Conservation (phyloP, 2,797 vertebrate species). For the Ptychadena robeensis region DNA sequence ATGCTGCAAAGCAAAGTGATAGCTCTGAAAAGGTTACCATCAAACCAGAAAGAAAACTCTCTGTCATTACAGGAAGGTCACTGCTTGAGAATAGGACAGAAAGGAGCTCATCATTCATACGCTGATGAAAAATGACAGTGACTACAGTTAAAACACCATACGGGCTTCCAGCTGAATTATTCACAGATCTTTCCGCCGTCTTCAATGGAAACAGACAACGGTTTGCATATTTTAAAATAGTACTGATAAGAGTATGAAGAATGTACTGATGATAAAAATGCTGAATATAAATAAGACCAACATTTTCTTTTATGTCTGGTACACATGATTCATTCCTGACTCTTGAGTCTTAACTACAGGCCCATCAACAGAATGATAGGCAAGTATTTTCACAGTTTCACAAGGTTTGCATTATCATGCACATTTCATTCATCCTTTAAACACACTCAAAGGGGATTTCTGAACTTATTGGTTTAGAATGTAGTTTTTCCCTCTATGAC, state of each 20-base stretch:
- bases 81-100: constrained; percentile 43
- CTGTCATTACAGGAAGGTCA: constrained; percentile 66
- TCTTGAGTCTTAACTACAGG: neutral
- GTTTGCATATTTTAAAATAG: constrained; percentile 67
- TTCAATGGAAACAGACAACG: constrained; percentile 60
- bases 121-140: constrained; percentile 59
- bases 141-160: constrained; percentile 47
- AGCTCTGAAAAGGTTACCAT: constrained; percentile 58
- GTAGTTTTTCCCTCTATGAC: too few species aligned
- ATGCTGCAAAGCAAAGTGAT: constrained; percentile 61
- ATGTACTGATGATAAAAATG: constrained; percentile 63
- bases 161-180: constrained; percentile 62
- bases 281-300: constrained; percentile 64
- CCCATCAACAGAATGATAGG: constrained; percentile 15
- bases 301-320: constrained; percentile 52
- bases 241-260: constrained; percentile 61
- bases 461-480: too few species aligned
- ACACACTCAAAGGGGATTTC: too few species aligned
- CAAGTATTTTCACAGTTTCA: neutral
- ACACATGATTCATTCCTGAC: constrained; percentile 26
- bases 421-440: neutral
- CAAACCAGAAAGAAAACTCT: constrained; percentile 51
- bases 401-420: neutral
- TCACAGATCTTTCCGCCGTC: constrained; percentile 59
- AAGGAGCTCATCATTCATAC: constrained; percentile 57